Percentiles rank a stretch among this genome's conserved stretches.
phyloP scores from a whole-genome alignment of 2,888 invertebrate genomes.

The Drosophila aldrichi region DNA sequence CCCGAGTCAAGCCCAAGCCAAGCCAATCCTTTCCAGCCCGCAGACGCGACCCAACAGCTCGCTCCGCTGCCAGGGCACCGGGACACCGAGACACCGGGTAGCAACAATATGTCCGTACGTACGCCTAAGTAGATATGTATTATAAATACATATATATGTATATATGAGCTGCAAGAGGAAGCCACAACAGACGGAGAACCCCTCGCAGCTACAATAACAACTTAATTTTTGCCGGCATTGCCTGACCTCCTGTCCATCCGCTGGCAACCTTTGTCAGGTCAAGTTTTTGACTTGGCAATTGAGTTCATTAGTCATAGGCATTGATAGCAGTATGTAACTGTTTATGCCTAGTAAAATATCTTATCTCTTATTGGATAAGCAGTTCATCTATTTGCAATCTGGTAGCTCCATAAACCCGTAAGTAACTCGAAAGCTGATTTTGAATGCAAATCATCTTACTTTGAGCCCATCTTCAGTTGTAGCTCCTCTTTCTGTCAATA shows the following conservation, averaged over 20 bases:
- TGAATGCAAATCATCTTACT: background rate
- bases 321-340: constrained; percentile 14
- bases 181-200: background rate
- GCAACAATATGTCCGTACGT: constrained; percentile 20
- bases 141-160: background rate
- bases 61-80: constrained; percentile 7
- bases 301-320: constrained; percentile 52
- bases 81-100: constrained; percentile 21
- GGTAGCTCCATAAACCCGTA: too few species aligned
- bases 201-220: constrained; percentile 41
- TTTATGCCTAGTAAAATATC: too few species aligned
- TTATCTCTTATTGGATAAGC: too few species aligned
- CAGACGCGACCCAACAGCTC: constrained; percentile 21
- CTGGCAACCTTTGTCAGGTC: constrained; percentile 16
- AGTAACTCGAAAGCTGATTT: too few species aligned
- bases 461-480: background rate
- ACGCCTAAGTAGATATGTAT: constrained; percentile 22
- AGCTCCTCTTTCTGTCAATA: background rate
- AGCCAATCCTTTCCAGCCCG: constrained; percentile 25
- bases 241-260: constrained; percentile 36
- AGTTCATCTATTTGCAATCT: too few species aligned
- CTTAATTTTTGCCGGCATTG: constrained; percentile 52
- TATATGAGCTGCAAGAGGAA: background rate
- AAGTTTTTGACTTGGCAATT: constrained; percentile 37
- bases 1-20: background rate